Evolutionary conservation across 1,140 invertebrate genomes (phyloP).

Genomic region (Rhizoglyphus robini): DNA sequence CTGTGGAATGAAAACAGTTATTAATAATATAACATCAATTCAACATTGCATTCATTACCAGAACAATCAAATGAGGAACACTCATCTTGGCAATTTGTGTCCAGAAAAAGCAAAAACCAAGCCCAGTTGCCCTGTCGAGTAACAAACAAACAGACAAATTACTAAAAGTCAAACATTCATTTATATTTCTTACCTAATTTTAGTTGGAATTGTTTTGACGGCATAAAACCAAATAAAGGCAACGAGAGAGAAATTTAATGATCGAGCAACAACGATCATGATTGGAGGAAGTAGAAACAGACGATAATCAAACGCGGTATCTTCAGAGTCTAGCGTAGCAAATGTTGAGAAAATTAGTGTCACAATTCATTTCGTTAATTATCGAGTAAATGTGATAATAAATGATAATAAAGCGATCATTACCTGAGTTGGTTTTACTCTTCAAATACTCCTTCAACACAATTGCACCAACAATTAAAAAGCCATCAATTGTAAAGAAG

Average conservation of each 20-base stretch:
- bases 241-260: not conserved
- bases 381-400: not conserved
- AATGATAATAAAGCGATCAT: not conserved
- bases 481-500: slow-evolving; percentile 15
- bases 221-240: slow-evolving; percentile 22
- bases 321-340: not conserved
- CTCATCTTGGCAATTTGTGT: slow-evolving; percentile 19
- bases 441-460: slow-evolving; percentile 18
- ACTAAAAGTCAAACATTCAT: not conserved
- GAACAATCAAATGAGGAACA: slow-evolving; percentile 21
- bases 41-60: too few relatives aligned
- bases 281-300: slow-evolving; percentile 20
- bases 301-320: slow-evolving; percentile 14
- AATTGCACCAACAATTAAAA: slow-evolving; percentile 19
- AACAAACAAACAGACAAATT: not conserved
- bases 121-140: slow-evolving; percentile 22
- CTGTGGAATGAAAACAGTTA: too few relatives aligned
- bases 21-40: too few relatives aligned
- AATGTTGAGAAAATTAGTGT: too few relatives aligned
- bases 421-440: not conserved
- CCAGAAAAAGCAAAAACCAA: slow-evolving; percentile 25
- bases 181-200: slow-evolving; percentile 5
- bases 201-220: slow-evolving; percentile 25
- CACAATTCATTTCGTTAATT: too few relatives aligned
- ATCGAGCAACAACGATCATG: slow-evolving; percentile 11